Base-by-base conservation (phyloP, 2,888 invertebrate genomes). In the Pasiphila rectangulata region DNA sequence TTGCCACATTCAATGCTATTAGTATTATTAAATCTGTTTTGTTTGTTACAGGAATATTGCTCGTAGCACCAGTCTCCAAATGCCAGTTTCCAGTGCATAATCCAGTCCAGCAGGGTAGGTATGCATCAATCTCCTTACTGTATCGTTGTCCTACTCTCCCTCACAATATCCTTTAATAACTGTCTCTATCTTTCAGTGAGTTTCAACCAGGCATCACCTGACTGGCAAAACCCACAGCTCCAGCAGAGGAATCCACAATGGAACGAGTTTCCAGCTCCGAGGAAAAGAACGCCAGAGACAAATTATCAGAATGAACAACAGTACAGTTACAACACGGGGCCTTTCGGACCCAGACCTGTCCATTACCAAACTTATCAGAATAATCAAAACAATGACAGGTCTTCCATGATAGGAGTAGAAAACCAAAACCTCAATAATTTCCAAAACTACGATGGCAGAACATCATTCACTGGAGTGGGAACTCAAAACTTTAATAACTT, bases 101-200 rank as follows among this genome's bases (percentile, higher is more conserved):
- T 62, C 83, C 79, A 27, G 43, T 38, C 48, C 48, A 48, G 48
- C 48, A 48, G 83, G 88, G 88, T 88, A 88, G 88, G 88, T 88
- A 88, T 69, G 88, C 88, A 88, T 88, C 88, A 83, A 27, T 43
- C 56, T 54, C 47, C 44, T 51, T 46, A 47, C 25, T 40, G 29
- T 40, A 37, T 19, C 6, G 17, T 36, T 37, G 2, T 16, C 16
- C 7, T 23, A n/a, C 19, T 7, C 16, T 5, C 30, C 32, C 17
- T 21, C 34, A 43, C 15, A 36, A 30, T 29, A 17, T 48, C 54
- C 40, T 36, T 24, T 21, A 27, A 29, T 5, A 25, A 42, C 56
- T 20, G 4, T 39, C 25, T 40, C 15, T 25, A 32, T 38, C 30
- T 81, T 79, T 13, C 81, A 85, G 87, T 75, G 45, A 63, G 74